phyloP scores from a whole-genome alignment of 2,888 invertebrate species.

The Drosophila nigritarsus region DNA sequence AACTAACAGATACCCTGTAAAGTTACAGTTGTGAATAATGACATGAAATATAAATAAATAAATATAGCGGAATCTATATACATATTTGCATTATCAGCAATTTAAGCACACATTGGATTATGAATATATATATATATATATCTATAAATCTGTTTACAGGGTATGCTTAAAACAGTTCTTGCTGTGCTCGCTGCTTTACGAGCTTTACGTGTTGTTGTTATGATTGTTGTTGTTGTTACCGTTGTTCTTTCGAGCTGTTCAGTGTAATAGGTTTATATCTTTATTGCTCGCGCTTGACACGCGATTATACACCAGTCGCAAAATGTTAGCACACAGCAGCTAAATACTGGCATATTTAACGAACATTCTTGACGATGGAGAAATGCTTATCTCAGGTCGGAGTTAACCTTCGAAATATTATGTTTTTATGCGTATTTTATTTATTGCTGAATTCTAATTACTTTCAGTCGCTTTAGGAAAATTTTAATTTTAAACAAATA shows the following conservation, averaged over 20 bases:
- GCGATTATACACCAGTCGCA: slow-evolving; percentile 57
- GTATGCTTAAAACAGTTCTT: slow-evolving; percentile 26
- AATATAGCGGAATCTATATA: background rate
- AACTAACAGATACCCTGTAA: slow-evolving; percentile 2
- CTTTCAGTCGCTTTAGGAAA: background rate
- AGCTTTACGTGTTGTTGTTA: slow-evolving; percentile 22
- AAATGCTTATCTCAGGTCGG: background rate
- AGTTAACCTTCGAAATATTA: background rate
- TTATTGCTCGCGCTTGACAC: slow-evolving; percentile 63
- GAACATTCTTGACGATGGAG: too few relatives aligned
- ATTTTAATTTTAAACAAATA: background rate
- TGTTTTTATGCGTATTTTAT: background rate
- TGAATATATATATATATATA: background rate
- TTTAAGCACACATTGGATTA: background rate
- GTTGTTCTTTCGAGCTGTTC: slow-evolving; percentile 25
- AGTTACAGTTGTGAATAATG: background rate
- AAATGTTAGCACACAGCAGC: slow-evolving; percentile 47
- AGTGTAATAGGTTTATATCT: slow-evolving; percentile 67
- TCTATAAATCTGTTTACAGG: background rate
- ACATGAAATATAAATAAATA: background rate
- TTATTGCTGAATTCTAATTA: background rate
- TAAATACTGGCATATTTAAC: slow-evolving; percentile 13
- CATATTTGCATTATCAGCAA: background rate
- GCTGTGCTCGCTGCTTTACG: slow-evolving; percentile 41
- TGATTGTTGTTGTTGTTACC: slow-evolving; percentile 8